Percentiles rank a stretch among this genome's conserved stretches.
Conservation (phyloP, 2,888 invertebrate genomes). For the Cataglyphis livida region DNA sequence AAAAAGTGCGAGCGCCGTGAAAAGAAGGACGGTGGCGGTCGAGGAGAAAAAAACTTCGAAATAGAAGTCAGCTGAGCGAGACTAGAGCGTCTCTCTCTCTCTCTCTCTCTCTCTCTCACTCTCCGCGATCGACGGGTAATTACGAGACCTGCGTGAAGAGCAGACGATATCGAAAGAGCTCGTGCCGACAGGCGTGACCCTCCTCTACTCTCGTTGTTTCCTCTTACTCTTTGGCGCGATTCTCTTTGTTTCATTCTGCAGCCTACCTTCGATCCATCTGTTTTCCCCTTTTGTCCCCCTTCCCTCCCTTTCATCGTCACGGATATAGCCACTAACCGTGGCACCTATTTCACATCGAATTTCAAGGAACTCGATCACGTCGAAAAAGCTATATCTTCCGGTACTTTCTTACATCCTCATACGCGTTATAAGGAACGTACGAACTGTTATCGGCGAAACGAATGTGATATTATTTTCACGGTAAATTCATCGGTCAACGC, state of each 20-base stretch:
- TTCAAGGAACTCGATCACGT: slow-evolving; percentile 57
- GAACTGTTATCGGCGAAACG: slow-evolving; percentile 21
- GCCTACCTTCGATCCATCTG: slow-evolving; percentile 29
- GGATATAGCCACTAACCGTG: slow-evolving; percentile 69
- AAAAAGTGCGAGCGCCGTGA: slow-evolving; percentile 51
- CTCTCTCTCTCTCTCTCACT: too few relatives aligned
- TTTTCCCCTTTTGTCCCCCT: slow-evolving; percentile 23
- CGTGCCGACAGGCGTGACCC: slow-evolving; percentile 84
- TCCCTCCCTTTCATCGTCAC: slow-evolving; percentile 37
- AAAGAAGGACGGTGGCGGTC: slow-evolving; percentile 56
- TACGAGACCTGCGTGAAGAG: slow-evolving; percentile 81
- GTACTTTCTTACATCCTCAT: slow-evolving; percentile 53
- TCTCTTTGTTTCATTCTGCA: slow-evolving; percentile 64
- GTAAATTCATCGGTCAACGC: background rate
- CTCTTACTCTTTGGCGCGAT: slow-evolving; percentile 35
- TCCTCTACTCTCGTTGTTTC: slow-evolving; percentile 61
- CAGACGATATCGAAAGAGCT: slow-evolving; percentile 81
- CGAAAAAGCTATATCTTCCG: slow-evolving; percentile 42
- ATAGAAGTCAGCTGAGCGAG: slow-evolving; percentile 57
- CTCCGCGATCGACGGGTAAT: slow-evolving; percentile 76
- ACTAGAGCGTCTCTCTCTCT: slow-evolving; percentile 50
- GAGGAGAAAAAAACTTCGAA: slow-evolving; percentile 61
- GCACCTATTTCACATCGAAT: slow-evolving; percentile 77
- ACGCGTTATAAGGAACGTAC: background rate
- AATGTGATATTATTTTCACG: slow-evolving; percentile 28